Conservation (phyloP, 2,113 vertebrate genomes). For the Podarcis muralis region DNA sequence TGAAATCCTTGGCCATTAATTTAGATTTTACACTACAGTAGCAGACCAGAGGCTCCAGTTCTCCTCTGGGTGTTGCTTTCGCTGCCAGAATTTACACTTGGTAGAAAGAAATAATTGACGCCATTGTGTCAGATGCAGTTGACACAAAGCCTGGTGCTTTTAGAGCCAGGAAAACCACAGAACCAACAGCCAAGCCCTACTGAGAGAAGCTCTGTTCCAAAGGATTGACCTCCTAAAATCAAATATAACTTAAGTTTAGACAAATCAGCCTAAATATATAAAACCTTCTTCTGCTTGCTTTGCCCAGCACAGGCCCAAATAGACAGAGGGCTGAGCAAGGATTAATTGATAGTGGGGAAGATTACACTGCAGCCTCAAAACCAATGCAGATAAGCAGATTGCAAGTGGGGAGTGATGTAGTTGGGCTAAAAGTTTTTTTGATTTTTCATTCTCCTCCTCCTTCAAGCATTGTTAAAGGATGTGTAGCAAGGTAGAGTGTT, state of each 20-base stretch:
- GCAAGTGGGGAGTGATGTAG: neutral
- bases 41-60: neutral
- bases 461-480: neutral
- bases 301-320: fast-evolving
- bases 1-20: neutral
- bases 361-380: constrained; percentile 14
- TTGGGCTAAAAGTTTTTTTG: neutral
- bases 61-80: neutral
- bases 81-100: neutral
- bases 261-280: neutral
- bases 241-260: neutral
- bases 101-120: neutral
- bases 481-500: neutral
- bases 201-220: neutral
- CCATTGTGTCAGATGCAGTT: neutral
- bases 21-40: neutral
- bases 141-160: neutral
- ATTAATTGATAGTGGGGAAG: constrained; percentile 1
- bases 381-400: neutral
- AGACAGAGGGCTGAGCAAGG: constrained; percentile 33
- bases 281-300: neutral
- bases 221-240: neutral
- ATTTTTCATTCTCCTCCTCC: neutral
- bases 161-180: neutral
- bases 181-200: neutral